Conservation (phyloP, 2,797 vertebrate genomes). For the Malacoctenus gilli region DNA sequence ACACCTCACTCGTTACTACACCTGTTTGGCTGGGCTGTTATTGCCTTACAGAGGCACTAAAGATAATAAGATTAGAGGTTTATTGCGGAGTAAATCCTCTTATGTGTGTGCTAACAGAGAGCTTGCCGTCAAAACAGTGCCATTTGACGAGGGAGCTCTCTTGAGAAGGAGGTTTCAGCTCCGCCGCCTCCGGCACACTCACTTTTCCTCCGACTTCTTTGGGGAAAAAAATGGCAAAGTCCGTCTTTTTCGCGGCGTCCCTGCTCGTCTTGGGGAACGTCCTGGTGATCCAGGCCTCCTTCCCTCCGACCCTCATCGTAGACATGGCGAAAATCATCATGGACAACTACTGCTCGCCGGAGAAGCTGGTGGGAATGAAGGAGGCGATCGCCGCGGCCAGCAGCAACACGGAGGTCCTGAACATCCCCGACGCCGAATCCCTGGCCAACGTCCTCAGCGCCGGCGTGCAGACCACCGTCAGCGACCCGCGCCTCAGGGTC, state of each 20-base stretch:
- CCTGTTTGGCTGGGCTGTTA: conserved; percentile 62
- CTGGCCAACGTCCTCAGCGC: conserved; percentile 85
- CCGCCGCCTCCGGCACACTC: conserved; percentile 15
- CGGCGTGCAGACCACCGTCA: conserved; percentile 87
- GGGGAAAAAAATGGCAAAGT: conserved; percentile 72
- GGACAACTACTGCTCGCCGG: conserved; percentile 94
- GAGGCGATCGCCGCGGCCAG: conserved; percentile 86
- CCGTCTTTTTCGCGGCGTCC: conserved; percentile 55
- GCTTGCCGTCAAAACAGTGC: conserved; percentile 62
- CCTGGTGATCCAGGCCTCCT: conserved; percentile 54
- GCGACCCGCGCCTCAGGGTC: conserved; percentile 86
- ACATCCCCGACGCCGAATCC: conserved; percentile 85
- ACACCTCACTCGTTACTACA: conserved; percentile 52
- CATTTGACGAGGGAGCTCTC: conserved; percentile 71
- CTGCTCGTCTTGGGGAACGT: conserved; percentile 68
- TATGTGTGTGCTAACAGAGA: conserved; percentile 78
- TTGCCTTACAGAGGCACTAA: conserved; percentile 76
- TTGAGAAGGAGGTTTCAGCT: conserved; percentile 59
- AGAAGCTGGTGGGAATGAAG: conserved; percentile 90
- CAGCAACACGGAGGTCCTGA: conserved; percentile 87
- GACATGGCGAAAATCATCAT: conserved; percentile 90
- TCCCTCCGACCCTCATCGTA: conserved; percentile 84
- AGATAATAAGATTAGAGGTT: conserved; percentile 92
- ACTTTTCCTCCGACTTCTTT: conserved; percentile 11
- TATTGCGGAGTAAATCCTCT: conserved; percentile 84